phyloP scores from a whole-genome alignment of 2,888 invertebrate species.

The Plagiodera versicolora region DNA sequence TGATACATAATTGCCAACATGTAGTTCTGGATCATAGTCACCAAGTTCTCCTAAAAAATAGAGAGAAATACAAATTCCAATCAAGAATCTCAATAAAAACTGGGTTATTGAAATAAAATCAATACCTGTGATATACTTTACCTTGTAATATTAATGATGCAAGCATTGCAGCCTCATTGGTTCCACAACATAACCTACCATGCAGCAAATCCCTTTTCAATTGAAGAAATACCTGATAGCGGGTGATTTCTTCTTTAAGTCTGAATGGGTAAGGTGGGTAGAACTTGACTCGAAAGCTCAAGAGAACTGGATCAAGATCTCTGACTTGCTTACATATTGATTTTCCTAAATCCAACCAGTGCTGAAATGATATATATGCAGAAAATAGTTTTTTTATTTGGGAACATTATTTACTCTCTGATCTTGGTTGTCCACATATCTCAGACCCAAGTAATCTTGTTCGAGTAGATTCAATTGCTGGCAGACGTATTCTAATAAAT shows the following conservation, averaged over 20 bases:
- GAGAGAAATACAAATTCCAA: not conserved
- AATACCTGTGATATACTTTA: slow-evolving; percentile 48
- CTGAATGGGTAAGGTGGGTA: slow-evolving; percentile 94
- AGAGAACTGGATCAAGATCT: slow-evolving; percentile 89
- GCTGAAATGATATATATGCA: slow-evolving; percentile 63
- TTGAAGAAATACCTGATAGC: slow-evolving; percentile 93
- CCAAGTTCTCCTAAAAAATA: slow-evolving; percentile 61
- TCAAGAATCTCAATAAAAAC: not conserved
- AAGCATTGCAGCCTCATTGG: slow-evolving; percentile 84
- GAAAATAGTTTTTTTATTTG: slow-evolving; percentile 1
- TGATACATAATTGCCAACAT: slow-evolving; percentile 86
- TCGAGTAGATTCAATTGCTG: slow-evolving; percentile 87
- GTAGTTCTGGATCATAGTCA: slow-evolving; percentile 87
- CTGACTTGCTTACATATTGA: slow-evolving; percentile 89
- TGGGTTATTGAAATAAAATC: no score
- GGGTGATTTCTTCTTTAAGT: slow-evolving; percentile 90
- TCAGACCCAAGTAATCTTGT: slow-evolving; percentile 91
- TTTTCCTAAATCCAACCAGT: slow-evolving; percentile 92
- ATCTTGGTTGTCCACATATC: slow-evolving; percentile 86
- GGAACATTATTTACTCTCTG: slow-evolving; percentile 69
- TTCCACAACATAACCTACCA: slow-evolving; percentile 90
- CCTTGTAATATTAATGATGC: slow-evolving; percentile 94
- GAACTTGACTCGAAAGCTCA: slow-evolving; percentile 97
- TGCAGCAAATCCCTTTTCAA: slow-evolving; percentile 92
- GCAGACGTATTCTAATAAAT: slow-evolving; percentile 87